phyloP scores from a whole-genome alignment of 2,113 vertebrate genomes.

The Eonycteris spelaea region DNA sequence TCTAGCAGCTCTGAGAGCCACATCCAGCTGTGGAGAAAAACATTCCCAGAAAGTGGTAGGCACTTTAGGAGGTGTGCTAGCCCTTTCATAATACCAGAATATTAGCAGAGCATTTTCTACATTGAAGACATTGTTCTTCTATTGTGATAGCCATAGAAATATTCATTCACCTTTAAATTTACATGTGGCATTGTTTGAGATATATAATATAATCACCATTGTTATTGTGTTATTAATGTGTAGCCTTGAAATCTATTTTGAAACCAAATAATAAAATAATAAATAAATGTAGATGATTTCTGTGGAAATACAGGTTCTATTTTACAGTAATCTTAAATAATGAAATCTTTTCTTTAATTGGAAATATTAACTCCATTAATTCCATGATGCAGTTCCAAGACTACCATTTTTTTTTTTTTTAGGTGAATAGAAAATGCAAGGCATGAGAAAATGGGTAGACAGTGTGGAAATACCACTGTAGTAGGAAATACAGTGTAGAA shows the following conservation, averaged over 20 bases:
- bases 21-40: slow-evolving; percentile 37
- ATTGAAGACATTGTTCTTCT: background rate
- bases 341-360: background rate
- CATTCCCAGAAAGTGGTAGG: background rate
- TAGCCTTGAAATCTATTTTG: background rate
- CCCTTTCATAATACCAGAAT: background rate
- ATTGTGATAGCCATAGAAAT: background rate
- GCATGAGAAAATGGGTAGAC: background rate
- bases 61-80: background rate
- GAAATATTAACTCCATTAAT: background rate
- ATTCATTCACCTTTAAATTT: background rate
- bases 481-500: background rate
- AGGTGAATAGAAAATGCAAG: background rate
- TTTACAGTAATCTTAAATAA: background rate
- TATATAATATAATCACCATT: background rate
- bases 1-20: background rate
- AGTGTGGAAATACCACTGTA: background rate
- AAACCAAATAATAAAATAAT: background rate
- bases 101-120: background rate
- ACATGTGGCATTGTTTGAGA: background rate
- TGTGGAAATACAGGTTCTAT: background rate
- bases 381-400: background rate
- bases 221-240: background rate
- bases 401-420: background rate
- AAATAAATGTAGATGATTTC: background rate